Evolutionary conservation across 2,797 vertebrate genomes (phyloP).

Genomic region (Clamator glandarius): DNA sequence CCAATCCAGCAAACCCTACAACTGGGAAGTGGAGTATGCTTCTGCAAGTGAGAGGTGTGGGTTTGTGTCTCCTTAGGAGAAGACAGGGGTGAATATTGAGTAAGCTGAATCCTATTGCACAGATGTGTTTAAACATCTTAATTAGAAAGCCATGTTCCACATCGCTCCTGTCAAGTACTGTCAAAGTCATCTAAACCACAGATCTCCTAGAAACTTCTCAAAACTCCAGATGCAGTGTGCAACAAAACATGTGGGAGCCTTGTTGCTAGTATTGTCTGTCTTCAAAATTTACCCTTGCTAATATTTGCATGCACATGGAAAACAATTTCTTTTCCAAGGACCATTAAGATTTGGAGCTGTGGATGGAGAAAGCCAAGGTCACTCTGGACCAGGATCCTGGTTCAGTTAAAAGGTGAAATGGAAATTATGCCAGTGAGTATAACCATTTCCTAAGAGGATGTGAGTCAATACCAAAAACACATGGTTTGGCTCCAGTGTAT

Average conservation of each 20-base stretch:
- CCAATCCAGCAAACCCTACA: neutral
- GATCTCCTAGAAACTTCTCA: neutral
- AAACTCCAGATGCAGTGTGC: neutral
- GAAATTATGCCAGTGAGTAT: neutral
- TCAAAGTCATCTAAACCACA: slow-evolving; percentile 3
- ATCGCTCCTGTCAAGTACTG: neutral
- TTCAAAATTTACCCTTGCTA: neutral
- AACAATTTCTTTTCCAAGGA: neutral
- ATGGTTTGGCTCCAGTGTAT: neutral
- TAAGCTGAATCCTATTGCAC: neutral
- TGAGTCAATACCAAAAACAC: slow-evolving; percentile 22
- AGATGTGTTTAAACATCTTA: slow-evolving; percentile 24
- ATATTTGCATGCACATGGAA: neutral
- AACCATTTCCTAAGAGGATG: slow-evolving; percentile 13
- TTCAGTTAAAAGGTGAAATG: slow-evolving; percentile 16
- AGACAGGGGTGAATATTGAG: neutral
- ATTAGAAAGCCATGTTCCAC: slow-evolving; percentile 41
- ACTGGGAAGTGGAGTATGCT: neutral
- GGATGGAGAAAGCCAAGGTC: neutral
- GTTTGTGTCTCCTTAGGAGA: neutral
- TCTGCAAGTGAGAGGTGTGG: neutral
- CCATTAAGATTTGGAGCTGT: neutral
- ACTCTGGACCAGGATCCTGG: neutral
- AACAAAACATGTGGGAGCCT: neutral
- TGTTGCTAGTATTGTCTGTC: neutral